Base-by-base conservation (phyloP, 2,888 invertebrate genomes). In the Zootermopsis nevadensis region DNA sequence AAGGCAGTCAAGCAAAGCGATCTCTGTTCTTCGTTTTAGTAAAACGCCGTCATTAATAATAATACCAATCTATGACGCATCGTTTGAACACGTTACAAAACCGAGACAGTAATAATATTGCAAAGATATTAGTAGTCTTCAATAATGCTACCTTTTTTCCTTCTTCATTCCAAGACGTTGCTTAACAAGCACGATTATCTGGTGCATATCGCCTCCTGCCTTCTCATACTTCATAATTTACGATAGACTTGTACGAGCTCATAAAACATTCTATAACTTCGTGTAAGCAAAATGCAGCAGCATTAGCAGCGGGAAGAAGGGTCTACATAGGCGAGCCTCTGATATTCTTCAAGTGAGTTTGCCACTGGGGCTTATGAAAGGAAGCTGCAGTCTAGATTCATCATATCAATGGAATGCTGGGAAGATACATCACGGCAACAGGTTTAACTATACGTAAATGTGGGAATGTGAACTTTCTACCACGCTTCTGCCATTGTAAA, bases 161-260 rank as follows among this genome's bases (percentile, higher is more conserved):
- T 15, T 24, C 38, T 48, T 19, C 19, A 48, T 48, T 48, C 27
- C n/a, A 27, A n/a, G 60, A 2, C 27, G 60, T 27, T 27, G 60
- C 12, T 69, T 69, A 69, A 69, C 69, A 69, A 69, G 69, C 69
- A 69, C 22, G 69, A 69, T 69, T 33, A 69, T 33, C 69, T 69
- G 33, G 69, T 69, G 10, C 33, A 69, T 33, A 69, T 69, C 69
- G 69, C 33, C 33, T 69, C 69, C 22, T 66, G 8, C 27, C 66
- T 33, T 31, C 69, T 33, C 69, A 24, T 22, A 33, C 7, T 69
- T 33, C 69, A 69, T 69, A 69, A 69, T 33, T 69, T 69, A 69
- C 19, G 69, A 69, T 33, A 69, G 69, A 69, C 69, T 3, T 33
- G 33, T 31, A 69, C 27, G 60, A 60, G 60, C 60, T 60, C 60